These are phyloP conservation scores for Malacoctenus gilli DNA, from an alignment of 2,797 vertebrate species.

Conservation along the genomic window DNA sequence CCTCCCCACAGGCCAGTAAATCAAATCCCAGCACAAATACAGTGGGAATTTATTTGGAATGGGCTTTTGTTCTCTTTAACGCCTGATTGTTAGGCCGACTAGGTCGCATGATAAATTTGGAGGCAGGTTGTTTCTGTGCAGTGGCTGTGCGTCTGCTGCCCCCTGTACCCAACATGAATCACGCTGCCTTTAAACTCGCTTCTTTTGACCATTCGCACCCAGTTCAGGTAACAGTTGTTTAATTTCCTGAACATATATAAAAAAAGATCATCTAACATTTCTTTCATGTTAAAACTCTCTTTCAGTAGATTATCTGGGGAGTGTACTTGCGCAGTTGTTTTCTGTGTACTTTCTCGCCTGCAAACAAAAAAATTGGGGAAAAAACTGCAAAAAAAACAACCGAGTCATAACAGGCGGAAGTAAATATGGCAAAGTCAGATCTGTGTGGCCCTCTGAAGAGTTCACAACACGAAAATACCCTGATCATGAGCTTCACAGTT, in stretches of 20 bases:
- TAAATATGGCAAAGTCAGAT: no score
- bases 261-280: slow-evolving; percentile 12
- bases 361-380: not conserved
- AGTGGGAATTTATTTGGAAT: slow-evolving; percentile 99
- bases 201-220: slow-evolving; percentile 26
- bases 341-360: not conserved
- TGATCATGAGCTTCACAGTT: no score
- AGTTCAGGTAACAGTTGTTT: slow-evolving; percentile 16
- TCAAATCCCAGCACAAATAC: slow-evolving; percentile 99
- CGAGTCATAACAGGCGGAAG: no score
- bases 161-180: slow-evolving; percentile 65
- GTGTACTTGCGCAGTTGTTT: slow-evolving; percentile 2
- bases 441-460: no score
- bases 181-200: slow-evolving; percentile 47
- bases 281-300: not conserved
- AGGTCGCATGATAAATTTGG: slow-evolving; percentile 92
- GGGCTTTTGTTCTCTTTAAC: slow-evolving; percentile 98
- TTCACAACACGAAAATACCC: no score
- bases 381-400: not conserved
- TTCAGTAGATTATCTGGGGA: not conserved
- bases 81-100: slow-evolving; percentile 96
- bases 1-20: slow-evolving; percentile 99
- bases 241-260: not conserved
- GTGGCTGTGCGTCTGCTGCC: slow-evolving; percentile 70
- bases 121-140: slow-evolving; percentile 78